Conservation (phyloP, 2,888 invertebrate species). For the Hoplodrina blanda region DNA sequence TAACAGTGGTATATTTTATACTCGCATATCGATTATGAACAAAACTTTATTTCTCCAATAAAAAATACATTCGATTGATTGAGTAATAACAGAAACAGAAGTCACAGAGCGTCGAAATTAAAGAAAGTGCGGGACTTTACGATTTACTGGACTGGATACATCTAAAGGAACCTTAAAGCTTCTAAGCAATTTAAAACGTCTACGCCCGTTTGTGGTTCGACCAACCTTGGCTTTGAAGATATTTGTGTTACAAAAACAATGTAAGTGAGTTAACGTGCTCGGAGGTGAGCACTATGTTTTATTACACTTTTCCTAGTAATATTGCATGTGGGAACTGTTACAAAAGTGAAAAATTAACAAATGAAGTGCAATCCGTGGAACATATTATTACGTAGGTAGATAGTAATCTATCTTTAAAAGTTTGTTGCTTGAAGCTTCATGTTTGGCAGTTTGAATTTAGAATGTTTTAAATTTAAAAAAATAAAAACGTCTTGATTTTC, state of each 20-base stretch:
- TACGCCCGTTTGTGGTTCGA: constrained; percentile 32
- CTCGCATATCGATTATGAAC: neutral
- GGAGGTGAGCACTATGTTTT: constrained; percentile 45
- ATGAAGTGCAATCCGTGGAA: constrained; percentile 15
- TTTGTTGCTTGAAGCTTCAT: neutral
- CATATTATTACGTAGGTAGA: neutral
- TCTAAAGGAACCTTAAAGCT: constrained; percentile 34
- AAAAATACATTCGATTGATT: neutral
- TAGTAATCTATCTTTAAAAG: neutral
- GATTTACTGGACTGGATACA: constrained; percentile 4
- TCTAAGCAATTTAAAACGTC: constrained; percentile 45
- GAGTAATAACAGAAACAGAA: neutral
- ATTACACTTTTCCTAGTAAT: constrained; percentile 43
- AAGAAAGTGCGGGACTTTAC: neutral
- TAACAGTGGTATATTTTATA: too few relatives aligned
- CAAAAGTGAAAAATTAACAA: constrained; percentile 14
- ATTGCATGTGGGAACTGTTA: constrained; percentile 21
- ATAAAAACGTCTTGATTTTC: neutral
- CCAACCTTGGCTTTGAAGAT: constrained; percentile 61
- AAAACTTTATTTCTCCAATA: neutral
- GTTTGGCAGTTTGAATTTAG: constrained; percentile 22
- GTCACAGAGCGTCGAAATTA: neutral
- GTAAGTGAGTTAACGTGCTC: constrained; percentile 55
- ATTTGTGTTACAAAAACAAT: constrained; percentile 58
- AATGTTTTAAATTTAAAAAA: constrained; percentile 7